A percentile compares a stretch with the other conserved stretches of the same genome.
Evolutionary conservation across 2,888 invertebrate genomes (phyloP).

Genomic region (Drosophila atroscutellata): DNA sequence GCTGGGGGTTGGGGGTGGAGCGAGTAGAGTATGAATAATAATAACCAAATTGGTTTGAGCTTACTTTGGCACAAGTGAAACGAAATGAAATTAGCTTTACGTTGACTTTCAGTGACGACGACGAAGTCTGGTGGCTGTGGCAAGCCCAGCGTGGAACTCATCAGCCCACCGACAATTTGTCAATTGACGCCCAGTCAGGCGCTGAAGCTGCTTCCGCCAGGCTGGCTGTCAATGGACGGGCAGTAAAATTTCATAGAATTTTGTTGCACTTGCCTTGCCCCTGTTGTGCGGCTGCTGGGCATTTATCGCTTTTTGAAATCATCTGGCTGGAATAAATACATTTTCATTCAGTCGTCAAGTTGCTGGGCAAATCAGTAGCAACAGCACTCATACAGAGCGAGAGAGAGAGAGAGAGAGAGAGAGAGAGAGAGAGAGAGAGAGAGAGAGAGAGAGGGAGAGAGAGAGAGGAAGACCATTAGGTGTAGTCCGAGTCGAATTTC

Average conservation of each 20-base stretch:
- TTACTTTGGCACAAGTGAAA: conserved; percentile 66
- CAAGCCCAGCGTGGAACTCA: not conserved
- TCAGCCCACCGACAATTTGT: conserved; percentile 65
- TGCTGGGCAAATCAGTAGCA: conserved; percentile 18
- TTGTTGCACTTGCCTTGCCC: conserved; percentile 48
- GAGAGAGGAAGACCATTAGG: conserved; percentile 4
- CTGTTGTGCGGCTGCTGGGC: conserved; percentile 29
- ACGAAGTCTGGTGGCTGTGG: not conserved
- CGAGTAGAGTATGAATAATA: conserved; percentile 65
- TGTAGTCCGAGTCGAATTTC: not conserved
- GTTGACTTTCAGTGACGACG: conserved; percentile 41
- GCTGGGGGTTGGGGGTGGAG: not conserved
- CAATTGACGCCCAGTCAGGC: conserved; percentile 75
- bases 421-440: rapidly evolving
- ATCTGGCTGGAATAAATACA: conserved; percentile 76
- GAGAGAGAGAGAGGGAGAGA: not conserved
- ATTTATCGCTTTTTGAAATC: conserved; percentile 71
- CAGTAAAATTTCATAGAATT: conserved; percentile 66
- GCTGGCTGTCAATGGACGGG: conserved; percentile 64
- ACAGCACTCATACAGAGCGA: not conserved
- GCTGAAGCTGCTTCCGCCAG: conserved; percentile 70
- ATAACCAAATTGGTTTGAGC: conserved; percentile 70
- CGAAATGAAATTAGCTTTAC: conserved; percentile 75
- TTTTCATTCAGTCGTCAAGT: conserved; percentile 31
- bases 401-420: not conserved